Evolutionary conservation across 2,797 vertebrate species (phyloP), one percentile per base, ranked within the genome.

Genomic region (Smutsia temminckii): DNA sequence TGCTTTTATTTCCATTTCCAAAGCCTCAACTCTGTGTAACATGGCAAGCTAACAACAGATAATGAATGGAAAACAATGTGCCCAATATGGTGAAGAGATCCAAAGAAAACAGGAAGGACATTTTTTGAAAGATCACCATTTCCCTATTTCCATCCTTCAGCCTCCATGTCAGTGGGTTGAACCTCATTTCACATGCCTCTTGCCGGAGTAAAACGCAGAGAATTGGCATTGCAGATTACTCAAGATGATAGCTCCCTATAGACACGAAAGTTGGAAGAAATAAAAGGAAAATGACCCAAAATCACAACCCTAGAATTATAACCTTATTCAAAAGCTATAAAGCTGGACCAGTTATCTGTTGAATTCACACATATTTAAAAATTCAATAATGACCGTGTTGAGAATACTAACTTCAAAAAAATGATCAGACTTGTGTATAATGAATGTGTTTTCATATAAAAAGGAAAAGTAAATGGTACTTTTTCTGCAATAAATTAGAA

Each of bases 211-310:
- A 78, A 83, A 57, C 25, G 12, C 89, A 37, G 68, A 84, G 92
- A 69, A 40, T 72, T 8, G n/a, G 68, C 91, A 80, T 9, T 72
- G 78, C 20, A 78, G 90, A 85, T 79, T 57, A 71, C 85, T 55
- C 57, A 90, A n/a, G 57, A 81, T 18, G 51, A 96, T 68, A 12
- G 85, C 78, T 95, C 93, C 81, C 94, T 16, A 1, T 55, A 83
- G 92, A 91, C 57, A 80, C 3, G 46, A 89, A 92, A 92, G 40
- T 66, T 90, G 81, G 61, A 92, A 92, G 81, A 95, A 96, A 95
- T 95, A 91, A 96, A 97, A 96, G 74, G 81, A 94, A 96, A 97
- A 94, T 1, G 78, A 66, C 88, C 91, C 63, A 14, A 96, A 96
- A 96, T 93, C 92, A 95, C 96, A 96, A 85, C 51, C 88, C 51